Conservation (phyloP, 2,797 vertebrate species). For the Toxotes lorentzi region DNA sequence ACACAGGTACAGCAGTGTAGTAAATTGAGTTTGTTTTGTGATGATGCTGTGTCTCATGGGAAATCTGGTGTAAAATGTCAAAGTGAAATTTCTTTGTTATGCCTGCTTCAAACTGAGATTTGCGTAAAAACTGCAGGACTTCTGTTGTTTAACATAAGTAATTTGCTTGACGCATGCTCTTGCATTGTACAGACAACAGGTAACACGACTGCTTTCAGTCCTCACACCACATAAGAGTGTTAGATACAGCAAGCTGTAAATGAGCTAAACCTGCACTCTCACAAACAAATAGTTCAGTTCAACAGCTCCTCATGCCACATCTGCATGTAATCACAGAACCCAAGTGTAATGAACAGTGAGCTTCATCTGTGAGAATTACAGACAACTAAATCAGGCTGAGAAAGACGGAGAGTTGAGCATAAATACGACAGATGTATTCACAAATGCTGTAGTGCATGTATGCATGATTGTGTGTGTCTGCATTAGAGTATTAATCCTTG, state of each 20-base stretch:
- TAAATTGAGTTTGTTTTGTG: background rate
- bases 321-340: constrained; percentile 11
- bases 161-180: background rate
- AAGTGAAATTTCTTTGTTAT: background rate
- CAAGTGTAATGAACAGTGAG: background rate
- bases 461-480: background rate
- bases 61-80: background rate
- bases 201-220: background rate
- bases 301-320: constrained; percentile 8
- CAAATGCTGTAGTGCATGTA: background rate
- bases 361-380: constrained; percentile 7
- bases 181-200: background rate
- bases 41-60: background rate
- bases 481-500: background rate
- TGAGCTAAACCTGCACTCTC: background rate
- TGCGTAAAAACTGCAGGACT: background rate
- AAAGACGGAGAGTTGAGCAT: background rate
- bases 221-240: background rate
- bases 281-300: constrained; percentile 6
- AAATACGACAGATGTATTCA: background rate
- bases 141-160: background rate
- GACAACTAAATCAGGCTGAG: background rate
- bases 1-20: background rate
- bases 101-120: too few relatives aligned
- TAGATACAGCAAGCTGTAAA: too few relatives aligned